These are phyloP conservation scores for Rhagonycha lutea DNA, from an alignment of 2,888 invertebrate species.

Conservation along the genomic window DNA sequence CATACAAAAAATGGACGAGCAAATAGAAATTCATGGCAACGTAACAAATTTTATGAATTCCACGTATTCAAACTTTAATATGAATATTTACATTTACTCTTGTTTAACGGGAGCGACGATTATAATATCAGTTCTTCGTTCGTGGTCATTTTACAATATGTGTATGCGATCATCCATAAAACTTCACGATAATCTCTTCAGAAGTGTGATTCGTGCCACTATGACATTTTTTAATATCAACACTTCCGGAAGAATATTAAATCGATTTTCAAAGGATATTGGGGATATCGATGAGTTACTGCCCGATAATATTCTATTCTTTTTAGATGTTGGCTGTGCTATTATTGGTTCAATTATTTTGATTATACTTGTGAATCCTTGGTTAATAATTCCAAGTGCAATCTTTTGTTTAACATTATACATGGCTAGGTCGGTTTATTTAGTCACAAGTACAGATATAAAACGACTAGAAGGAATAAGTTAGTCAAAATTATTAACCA, in stretches of 20 bases:
- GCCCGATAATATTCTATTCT: constrained; percentile 52
- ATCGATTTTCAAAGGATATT: constrained; percentile 90
- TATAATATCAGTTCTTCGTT: constrained; percentile 57
- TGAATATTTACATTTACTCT: constrained; percentile 43
- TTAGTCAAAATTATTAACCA: constrained; percentile 69
- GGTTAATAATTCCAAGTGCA: background rate
- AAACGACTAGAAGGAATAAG: constrained; percentile 81
- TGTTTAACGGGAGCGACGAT: constrained; percentile 60
- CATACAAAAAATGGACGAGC: background rate
- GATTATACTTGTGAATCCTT: background rate
- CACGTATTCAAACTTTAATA: background rate
- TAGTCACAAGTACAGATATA: constrained; percentile 78
- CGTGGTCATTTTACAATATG: constrained; percentile 68
- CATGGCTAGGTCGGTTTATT: constrained; percentile 73
- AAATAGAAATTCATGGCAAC: background rate
- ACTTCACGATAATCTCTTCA: constrained; percentile 84
- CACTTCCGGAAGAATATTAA: constrained; percentile 80
- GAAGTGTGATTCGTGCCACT: constrained; percentile 76
- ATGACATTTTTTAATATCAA: constrained; percentile 89
- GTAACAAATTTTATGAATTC: background rate
- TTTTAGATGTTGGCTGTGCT: background rate
- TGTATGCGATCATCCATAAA: constrained; percentile 76
- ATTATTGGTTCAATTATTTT: background rate
- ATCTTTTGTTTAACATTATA: constrained; percentile 61
- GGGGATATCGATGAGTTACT: constrained; percentile 70